Percentiles rank a stretch among this genome's conserved stretches.
phyloP scores from a whole-genome alignment of 2,113 vertebrate species.

The Tragelaphus buxtoni region DNA sequence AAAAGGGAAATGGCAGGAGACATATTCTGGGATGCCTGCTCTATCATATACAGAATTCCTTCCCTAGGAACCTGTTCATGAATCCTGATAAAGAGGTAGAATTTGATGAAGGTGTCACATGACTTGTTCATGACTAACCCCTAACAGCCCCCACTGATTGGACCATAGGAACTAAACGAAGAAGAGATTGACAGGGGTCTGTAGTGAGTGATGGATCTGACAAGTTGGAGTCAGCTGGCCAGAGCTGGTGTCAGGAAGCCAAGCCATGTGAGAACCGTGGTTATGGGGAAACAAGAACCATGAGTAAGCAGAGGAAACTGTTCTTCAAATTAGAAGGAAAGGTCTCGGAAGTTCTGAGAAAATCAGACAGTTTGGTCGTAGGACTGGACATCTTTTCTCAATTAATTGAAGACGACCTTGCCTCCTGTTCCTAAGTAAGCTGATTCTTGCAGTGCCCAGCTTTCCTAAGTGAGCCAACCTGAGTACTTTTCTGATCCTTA shows the following conservation, averaged over 20 bases:
- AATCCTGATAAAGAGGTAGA: neutral
- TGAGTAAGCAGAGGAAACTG: slow-evolving; percentile 24
- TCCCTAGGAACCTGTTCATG: neutral
- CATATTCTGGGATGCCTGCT: neutral
- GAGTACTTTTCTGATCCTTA: neutral
- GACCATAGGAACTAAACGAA: neutral
- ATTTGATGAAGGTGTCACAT: neutral
- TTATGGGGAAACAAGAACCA: neutral
- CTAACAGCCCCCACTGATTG: neutral
- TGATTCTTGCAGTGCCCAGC: neutral
- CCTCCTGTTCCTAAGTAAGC: neutral
- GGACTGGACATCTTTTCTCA: neutral
- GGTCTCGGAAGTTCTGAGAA: neutral
- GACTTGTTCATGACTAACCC: neutral
- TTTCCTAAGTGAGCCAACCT: neutral
- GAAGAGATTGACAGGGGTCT: neutral
- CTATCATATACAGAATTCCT: neutral
- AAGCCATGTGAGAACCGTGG: neutral
- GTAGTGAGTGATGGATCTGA: neutral
- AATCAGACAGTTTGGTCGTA: neutral
- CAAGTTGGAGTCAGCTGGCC: neutral
- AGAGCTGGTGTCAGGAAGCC: neutral
- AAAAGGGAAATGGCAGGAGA: neutral
- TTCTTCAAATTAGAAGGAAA: slow-evolving; percentile 5
- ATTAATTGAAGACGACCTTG: neutral